phyloP scores from a whole-genome alignment of 2,888 invertebrate genomes.

The Laspeyria flexula region DNA sequence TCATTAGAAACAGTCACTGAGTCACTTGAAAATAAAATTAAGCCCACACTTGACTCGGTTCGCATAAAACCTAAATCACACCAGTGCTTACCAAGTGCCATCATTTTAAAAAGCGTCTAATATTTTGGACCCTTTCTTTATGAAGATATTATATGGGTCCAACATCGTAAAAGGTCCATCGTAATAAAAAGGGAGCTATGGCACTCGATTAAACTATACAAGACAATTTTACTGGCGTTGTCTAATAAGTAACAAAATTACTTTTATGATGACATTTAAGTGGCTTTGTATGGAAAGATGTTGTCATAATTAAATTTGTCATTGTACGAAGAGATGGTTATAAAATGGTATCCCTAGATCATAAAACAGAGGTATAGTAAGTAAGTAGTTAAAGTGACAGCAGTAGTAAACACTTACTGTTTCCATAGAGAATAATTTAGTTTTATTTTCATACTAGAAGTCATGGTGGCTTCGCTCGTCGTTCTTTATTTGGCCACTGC shows the following conservation, averaged over 20 bases:
- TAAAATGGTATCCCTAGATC: neutral
- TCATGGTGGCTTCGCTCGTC: too few species aligned
- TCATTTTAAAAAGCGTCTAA: constrained; percentile 8
- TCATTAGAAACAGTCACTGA: too few species aligned
- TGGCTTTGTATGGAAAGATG: neutral
- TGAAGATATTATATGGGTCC: constrained; percentile 42
- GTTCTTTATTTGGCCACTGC: too few species aligned
- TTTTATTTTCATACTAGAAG: too few species aligned
- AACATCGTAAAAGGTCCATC: constrained; percentile 25
- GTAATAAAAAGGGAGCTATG: constrained; percentile 30
- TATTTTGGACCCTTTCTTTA: constrained; percentile 25
- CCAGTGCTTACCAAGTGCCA: neutral
- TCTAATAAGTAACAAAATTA: constrained; percentile 26
- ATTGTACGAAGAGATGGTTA: neutral
- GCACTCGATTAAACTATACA: constrained; percentile 34
- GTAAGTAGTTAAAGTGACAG: neutral
- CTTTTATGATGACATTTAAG: constrained; percentile 25
- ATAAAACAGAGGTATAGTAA: neutral
- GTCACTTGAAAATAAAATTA: too few species aligned
- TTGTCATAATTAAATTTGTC: constrained; percentile 1
- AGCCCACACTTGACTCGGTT: neutral
- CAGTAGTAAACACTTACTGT: too few species aligned
- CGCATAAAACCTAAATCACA: neutral
- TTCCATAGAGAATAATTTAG: too few species aligned
- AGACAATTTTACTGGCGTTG: constrained; percentile 27